A percentile compares a stretch with the other conserved stretches of the same genome.
phyloP scores from a whole-genome alignment of 2,113 vertebrate genomes.

The Corythornis cristatus region DNA sequence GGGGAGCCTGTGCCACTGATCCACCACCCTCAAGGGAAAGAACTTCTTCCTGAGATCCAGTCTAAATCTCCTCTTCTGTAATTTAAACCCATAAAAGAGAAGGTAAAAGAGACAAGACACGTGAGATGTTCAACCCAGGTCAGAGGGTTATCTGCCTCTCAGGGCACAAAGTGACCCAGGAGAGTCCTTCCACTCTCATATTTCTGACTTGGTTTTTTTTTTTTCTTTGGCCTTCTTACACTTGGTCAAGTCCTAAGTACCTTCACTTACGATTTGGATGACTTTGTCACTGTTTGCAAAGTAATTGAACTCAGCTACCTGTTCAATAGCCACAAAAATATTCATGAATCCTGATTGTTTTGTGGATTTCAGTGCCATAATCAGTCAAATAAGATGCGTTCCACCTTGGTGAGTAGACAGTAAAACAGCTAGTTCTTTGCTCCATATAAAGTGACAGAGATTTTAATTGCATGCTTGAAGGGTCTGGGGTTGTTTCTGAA shows the following conservation, averaged over 20 bases:
- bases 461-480: constrained; percentile 68
- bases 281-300: constrained; percentile 25
- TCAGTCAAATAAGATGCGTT: constrained; percentile 46
- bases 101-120: background rate
- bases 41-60: too few relatives aligned
- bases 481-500: constrained; percentile 52
- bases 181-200: background rate
- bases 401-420: constrained; percentile 12
- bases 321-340: background rate
- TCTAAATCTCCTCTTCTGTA: too few relatives aligned
- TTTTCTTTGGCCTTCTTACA: background rate
- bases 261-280: background rate
- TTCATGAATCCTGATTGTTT: constrained; percentile 54
- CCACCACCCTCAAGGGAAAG: too few relatives aligned
- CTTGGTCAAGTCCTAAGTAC: background rate
- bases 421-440: constrained; percentile 27
- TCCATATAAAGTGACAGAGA: constrained; percentile 49
- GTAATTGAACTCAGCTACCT: background rate
- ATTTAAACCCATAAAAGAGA: too few relatives aligned
- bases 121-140: background rate
- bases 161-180: background rate
- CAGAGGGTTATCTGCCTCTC: background rate
- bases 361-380: constrained; percentile 18
- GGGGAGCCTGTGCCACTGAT: too few relatives aligned
- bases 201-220: background rate